Conservation (phyloP, 1,140 invertebrate genomes). For the Drosophila repletoides region DNA sequence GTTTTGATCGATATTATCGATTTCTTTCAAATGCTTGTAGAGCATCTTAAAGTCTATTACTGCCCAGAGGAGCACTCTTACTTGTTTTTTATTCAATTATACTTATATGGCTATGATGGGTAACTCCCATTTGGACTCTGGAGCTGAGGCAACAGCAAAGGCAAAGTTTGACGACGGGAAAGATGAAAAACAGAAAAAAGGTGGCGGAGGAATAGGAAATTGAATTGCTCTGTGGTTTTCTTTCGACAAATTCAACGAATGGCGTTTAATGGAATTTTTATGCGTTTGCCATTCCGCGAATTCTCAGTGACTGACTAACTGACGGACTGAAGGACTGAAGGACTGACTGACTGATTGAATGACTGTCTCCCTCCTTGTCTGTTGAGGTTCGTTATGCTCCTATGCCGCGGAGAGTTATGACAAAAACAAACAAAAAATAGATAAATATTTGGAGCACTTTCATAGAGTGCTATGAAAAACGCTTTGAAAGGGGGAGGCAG, state of each 20-base stretch:
- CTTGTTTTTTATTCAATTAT: constrained; percentile 70
- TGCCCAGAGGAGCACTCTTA: no score
- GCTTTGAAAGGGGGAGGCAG: no score
- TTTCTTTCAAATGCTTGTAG: no score
- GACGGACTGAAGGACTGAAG: not conserved
- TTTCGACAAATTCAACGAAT: constrained; percentile 45
- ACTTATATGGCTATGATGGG: constrained; percentile 48
- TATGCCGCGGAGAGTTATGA: constrained; percentile 14
- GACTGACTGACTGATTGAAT: not conserved
- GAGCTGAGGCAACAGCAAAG: constrained; percentile 45
- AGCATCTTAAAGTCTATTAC: no score
- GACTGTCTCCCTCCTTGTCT: not conserved
- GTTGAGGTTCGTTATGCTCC: constrained; percentile 6
- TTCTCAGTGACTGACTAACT: constrained; percentile 9
- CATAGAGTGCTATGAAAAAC: not conserved
- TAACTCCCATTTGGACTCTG: constrained; percentile 16
- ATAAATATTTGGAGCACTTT: constrained; percentile 3
- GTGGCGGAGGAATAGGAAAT: constrained; percentile 38
- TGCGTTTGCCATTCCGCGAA: constrained; percentile 23
- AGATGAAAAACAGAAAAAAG: not conserved
- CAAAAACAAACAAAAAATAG: not conserved
- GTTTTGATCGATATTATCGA: not conserved
- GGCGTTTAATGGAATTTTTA: constrained; percentile 54
- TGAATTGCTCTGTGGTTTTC: constrained; percentile 53
- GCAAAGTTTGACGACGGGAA: constrained; percentile 33